A percentile compares a stretch with the other conserved stretches of the same genome.
These are phyloP conservation scores for Hestina assimilis DNA, from an alignment of 1,140 invertebrate species.

Conservation along the genomic window DNA sequence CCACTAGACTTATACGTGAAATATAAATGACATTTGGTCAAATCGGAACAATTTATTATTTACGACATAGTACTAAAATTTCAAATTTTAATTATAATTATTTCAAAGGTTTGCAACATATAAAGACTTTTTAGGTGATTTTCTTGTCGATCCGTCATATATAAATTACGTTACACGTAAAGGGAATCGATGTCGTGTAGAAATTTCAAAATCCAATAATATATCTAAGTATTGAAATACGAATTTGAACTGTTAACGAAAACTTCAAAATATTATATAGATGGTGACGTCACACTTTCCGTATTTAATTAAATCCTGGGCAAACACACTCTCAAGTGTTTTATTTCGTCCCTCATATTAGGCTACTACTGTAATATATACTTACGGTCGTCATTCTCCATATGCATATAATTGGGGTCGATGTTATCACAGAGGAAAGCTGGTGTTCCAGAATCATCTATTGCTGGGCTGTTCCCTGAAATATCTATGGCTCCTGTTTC, in stretches of 20 bases:
- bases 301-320: too few species aligned
- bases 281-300: too few species aligned
- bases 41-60: background rate
- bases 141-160: too few species aligned
- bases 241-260: background rate
- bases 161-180: too few species aligned
- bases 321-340: too few species aligned
- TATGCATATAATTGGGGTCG: slow-evolving; percentile 75
- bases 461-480: slow-evolving; percentile 47
- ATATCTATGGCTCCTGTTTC: slow-evolving; percentile 61
- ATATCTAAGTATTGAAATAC: background rate
- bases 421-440: slow-evolving; percentile 82
- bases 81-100: too few species aligned
- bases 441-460: slow-evolving; percentile 80
- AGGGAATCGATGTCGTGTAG: background rate
- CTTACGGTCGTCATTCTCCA: slow-evolving; percentile 79
- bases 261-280: too few species aligned
- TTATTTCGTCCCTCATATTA: too few species aligned
- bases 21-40: background rate
- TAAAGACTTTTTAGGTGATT: too few species aligned
- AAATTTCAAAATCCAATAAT: background rate
- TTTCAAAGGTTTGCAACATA: too few species aligned
- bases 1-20: background rate
- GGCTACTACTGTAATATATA: background rate
- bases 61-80: too few species aligned